These are phyloP conservation scores for Lepilemur ruficaudatus DNA, from an alignment of 2,797 vertebrate genomes.

Conservation along the genomic window DNA sequence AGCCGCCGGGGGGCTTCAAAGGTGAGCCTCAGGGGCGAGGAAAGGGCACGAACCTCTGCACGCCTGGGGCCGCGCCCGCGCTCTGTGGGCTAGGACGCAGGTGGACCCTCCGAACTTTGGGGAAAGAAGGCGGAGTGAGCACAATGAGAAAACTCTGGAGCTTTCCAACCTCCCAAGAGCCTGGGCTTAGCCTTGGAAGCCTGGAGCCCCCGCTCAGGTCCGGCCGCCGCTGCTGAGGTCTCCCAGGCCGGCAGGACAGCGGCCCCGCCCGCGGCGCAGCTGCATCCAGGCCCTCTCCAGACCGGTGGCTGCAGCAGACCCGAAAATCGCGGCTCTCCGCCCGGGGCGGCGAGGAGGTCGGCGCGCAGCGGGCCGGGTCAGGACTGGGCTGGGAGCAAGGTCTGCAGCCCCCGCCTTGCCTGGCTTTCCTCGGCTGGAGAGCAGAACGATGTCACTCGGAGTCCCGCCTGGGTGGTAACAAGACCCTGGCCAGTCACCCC, in stretches of 20 bases:
- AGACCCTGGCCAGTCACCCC: constrained; percentile 82
- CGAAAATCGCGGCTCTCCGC: background rate
- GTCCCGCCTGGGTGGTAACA: constrained; percentile 89
- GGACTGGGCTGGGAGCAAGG: background rate
- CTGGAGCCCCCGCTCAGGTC: background rate
- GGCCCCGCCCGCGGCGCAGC: background rate
- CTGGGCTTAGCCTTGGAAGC: background rate
- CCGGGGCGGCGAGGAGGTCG: background rate
- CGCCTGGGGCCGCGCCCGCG: background rate
- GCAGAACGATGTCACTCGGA: constrained; percentile 72
- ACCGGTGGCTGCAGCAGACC: background rate
- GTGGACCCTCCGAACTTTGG: background rate
- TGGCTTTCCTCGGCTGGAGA: constrained; percentile 52
- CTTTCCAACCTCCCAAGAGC: background rate
- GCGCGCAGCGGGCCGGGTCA: background rate
- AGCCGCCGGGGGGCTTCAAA: background rate
- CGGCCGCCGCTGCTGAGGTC: background rate
- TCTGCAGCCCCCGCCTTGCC: background rate
- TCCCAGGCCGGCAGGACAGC: background rate
- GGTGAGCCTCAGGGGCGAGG: background rate
- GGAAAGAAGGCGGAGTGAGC: background rate
- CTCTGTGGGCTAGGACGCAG: background rate
- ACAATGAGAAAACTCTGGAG: background rate
- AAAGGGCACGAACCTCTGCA: background rate
- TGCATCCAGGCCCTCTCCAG: background rate